A percentile compares a stretch with the other conserved stretches of the same genome.
Conservation (phyloP, 2,113 vertebrate genomes). For the Neodon shergylaensis region DNA sequence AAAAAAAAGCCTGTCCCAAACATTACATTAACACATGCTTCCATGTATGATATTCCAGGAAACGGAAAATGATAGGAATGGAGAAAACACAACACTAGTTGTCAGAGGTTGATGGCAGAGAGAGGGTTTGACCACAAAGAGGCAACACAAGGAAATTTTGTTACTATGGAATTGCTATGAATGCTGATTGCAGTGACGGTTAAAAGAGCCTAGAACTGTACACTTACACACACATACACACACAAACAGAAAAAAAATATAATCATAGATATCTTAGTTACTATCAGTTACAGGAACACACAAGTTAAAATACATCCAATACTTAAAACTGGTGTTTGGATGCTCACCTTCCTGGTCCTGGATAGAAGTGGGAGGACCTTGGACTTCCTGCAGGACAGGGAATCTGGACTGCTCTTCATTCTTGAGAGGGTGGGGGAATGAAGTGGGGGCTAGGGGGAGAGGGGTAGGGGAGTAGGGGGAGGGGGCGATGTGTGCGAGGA, state of each 20-base stretch:
- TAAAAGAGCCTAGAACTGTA: background rate
- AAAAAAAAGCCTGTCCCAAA: background rate
- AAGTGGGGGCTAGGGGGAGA: too few species aligned
- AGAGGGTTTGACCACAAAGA: conserved; percentile 22
- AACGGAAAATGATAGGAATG: conserved; percentile 50
- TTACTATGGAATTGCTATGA: background rate
- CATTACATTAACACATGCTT: background rate
- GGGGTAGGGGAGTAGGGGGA: too few species aligned
- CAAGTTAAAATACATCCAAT: background rate
- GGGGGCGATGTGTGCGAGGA: too few species aligned
- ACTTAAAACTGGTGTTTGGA: background rate
- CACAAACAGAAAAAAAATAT: background rate
- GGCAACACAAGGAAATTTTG: background rate
- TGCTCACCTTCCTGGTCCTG: too few species aligned
- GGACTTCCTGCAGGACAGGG: too few species aligned
- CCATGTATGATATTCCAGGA: conserved; percentile 37
- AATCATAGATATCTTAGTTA: background rate
- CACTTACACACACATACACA: background rate
- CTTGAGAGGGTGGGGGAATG: too few species aligned
- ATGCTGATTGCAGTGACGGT: background rate
- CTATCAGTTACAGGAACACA: background rate
- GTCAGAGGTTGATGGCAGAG: conserved; percentile 8
- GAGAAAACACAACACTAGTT: background rate
- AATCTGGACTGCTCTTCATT: too few species aligned
- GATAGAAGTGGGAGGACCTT: too few species aligned